Conservation (phyloP, 2,113 vertebrate species). For the Piprites chloris region DNA sequence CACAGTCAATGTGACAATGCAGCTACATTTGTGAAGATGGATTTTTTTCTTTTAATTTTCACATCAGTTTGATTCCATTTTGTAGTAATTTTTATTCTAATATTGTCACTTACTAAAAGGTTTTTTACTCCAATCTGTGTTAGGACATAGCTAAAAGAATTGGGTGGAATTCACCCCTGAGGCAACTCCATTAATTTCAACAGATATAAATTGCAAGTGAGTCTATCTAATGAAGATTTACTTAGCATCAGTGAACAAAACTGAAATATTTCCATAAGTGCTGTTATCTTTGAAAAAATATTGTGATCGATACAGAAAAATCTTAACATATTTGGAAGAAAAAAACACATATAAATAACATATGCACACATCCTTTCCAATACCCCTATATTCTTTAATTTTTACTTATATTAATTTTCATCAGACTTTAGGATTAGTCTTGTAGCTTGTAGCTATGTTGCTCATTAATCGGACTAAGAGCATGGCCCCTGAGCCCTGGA, state of each 20-base stretch:
- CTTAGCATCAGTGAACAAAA: background rate
- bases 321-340: background rate
- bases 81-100: background rate
- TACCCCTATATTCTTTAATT: background rate
- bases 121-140: background rate
- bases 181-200: background rate
- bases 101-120: background rate
- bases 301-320: background rate
- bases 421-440: background rate
- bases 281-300: background rate
- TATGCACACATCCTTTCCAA: accelerated
- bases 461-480: background rate
- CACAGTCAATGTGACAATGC: accelerated
- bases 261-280: background rate
- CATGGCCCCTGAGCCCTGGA: background rate
- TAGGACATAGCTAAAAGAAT: background rate
- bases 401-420: background rate
- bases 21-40: background rate
- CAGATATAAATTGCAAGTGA: background rate
- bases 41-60: background rate
- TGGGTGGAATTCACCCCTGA: background rate
- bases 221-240: background rate
- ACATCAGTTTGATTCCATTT: background rate
- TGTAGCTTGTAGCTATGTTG: background rate
- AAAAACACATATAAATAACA: background rate